Base-by-base conservation (phyloP, 2,888 invertebrate species). In the Gonocerus acuteangulatus region DNA sequence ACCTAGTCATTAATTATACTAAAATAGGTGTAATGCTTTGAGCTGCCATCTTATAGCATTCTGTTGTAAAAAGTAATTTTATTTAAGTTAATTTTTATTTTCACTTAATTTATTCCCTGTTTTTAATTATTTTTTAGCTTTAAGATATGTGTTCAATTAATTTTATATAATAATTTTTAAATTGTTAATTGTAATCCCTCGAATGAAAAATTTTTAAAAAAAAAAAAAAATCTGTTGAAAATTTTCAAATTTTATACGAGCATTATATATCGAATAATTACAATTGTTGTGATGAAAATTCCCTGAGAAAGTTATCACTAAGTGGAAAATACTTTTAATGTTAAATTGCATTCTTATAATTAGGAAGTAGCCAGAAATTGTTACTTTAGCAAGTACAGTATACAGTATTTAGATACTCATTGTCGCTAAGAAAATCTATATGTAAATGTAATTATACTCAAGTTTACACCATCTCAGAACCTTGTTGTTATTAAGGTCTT, bases 371-470 rank as follows among this genome's bases (percentile, higher is more conserved):
- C 51, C 54, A 59, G 22, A 62, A 64, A 48, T 59, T 60, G 59
- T 59, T 62, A 52, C 42, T 48, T 61, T 62, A 62, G 64, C 56
- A 65, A 60, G 39, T 60, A 60, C 60, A 62, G 60, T 61, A 51
- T 61, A 62, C 60, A 65, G 62, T 65, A 62, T 62, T 63, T 65
- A 65, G 64, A 61, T 62, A 62, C 60, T 60, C 57, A 65, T 57
- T 65, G 64, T 65, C 62, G 64, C 64, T 65, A 65, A 65, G 64
- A 47, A 57, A 44, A 32, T 57, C 57, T 57, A 57, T 49, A 23
- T 32, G 21, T 59, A 48, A 59, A 48, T 59, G 48, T 59, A 48
- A 59, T 48, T 59, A 48, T 59, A 59, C 19, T 59, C 48, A 59
- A 48, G 36, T 59, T 59, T 59, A 59, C 59, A 59, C 48, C 48